These are phyloP conservation scores for Aleiodes alternator DNA, from an alignment of 2,888 invertebrate genomes.

Conservation along the genomic window DNA sequence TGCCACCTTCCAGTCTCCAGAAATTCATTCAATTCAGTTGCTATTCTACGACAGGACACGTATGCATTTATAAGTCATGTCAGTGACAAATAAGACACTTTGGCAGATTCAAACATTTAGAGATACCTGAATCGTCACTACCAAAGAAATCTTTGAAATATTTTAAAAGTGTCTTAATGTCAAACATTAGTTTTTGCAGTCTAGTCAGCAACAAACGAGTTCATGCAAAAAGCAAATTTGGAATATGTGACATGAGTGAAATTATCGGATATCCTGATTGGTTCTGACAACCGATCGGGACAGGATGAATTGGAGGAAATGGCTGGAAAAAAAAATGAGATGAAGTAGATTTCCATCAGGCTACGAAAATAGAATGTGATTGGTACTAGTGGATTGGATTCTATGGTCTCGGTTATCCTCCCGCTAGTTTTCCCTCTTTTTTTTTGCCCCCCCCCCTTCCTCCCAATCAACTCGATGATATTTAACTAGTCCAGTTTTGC, in stretches of 20 bases:
- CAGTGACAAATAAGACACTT: no score
- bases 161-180: no score
- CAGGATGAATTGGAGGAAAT: neutral
- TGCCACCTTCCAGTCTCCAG: no score
- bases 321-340: slow-evolving; percentile 9
- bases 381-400: slow-evolving; percentile 37
- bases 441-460: no score
- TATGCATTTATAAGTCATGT: no score
- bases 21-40: no score
- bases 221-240: neutral
- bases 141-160: no score
- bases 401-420: slow-evolving; percentile 1
- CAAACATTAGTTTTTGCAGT: no score
- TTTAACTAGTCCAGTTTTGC: slow-evolving; percentile 40
- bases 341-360: slow-evolving; percentile 33
- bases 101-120: no score
- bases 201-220: no score
- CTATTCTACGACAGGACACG: no score
- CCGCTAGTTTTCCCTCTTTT: neutral
- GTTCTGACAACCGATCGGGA: slow-evolving; percentile 11
- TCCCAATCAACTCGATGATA: slow-evolving; percentile 31
- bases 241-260: neutral
- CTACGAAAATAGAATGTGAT: slow-evolving; percentile 45
- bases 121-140: no score
- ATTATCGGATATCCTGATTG: neutral